Percentiles rank a stretch among this genome's conserved stretches.
phyloP scores from a whole-genome alignment of 2,797 vertebrate genomes.

The Girardinus metallicus region DNA sequence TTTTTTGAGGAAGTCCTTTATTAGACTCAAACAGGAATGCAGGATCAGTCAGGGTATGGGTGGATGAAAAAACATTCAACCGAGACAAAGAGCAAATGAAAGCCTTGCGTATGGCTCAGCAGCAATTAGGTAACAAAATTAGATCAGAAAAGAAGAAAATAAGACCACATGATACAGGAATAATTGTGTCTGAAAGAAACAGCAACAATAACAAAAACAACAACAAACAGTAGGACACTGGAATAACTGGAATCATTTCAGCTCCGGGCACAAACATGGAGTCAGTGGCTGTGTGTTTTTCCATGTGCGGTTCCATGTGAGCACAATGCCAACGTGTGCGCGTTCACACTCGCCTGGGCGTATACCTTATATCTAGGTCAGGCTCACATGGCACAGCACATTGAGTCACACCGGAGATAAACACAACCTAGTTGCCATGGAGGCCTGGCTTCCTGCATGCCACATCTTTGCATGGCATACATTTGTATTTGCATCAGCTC shows the following conservation, averaged over 20 bases:
- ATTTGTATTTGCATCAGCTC: constrained; percentile 53
- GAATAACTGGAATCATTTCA: constrained; percentile 10
- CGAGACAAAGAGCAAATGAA: constrained; percentile 25
- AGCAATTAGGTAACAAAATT: constrained; percentile 51
- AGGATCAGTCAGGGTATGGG: constrained; percentile 13
- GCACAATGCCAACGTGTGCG: constrained; percentile 10
- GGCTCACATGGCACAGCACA: constrained; percentile 56
- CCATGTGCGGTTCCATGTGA: constrained; percentile 22
- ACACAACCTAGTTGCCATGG: constrained; percentile 54
- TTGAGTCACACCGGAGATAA: constrained; percentile 57
- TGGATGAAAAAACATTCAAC: constrained; percentile 32
- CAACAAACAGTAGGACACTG: constrained; percentile 24
- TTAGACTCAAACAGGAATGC: neutral
- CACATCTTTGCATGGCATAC: constrained; percentile 49
- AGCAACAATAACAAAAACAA: neutral
- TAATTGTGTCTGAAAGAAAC: constrained; percentile 17
- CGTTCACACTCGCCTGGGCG: constrained; percentile 31
- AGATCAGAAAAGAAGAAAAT: constrained; percentile 35
- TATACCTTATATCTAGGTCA: constrained; percentile 55
- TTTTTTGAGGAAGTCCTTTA: neutral
- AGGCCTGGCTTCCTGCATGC: constrained; percentile 38
- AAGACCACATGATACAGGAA: constrained; percentile 10
- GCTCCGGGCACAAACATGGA: neutral
- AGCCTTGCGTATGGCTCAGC: constrained; percentile 18
- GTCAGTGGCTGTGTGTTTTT: constrained; percentile 28